Evolutionary conservation across 2,797 vertebrate genomes (phyloP), one percentile per base, ranked within the genome.

Genomic region (Chelonia mydas): DNA sequence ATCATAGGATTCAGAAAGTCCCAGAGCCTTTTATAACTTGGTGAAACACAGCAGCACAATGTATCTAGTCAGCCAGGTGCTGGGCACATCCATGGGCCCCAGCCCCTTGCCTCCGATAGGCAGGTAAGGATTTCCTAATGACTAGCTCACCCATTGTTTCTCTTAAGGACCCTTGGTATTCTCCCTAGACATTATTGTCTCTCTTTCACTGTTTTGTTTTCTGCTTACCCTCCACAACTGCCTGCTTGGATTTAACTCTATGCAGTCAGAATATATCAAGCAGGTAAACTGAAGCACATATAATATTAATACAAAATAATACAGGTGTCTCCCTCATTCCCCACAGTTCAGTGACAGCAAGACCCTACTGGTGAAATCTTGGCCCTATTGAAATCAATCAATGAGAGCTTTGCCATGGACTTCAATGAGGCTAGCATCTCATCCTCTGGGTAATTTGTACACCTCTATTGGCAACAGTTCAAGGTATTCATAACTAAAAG

Each of bases 1-100:
- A 59, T 99, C 99, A 5, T 99, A 99, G 1, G 99, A 99, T 94
- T 99, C 99, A 96, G 99, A 99, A 50, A 99, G 98, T 92, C 99
- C 99, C 87, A 99, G 97, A 85, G 99, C 99, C 91, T 99, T 99
- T 82, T 99, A 97, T 88, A 99, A 92, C 96, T 99, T 99, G 3
- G 99, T 98, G 97, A 99, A 93, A 89, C 99, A 98, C 5, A 99
- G 98, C 95, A 99, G 97, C 92, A 99, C 97, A 47, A 99, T 98
- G 95, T 99, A 99, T 81, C 99, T 98, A 2, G 98, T 99, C 97
- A 99, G 97, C 97, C 99, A 7, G 17, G 7, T 53, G 17, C 17
- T 19, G 17, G 51, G 17, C 51, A 53, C 51, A 53, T 7, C 51
- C 51, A 53, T 3, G 6, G 51, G 17, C 6, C 17, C 51, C 51